phyloP scores from a whole-genome alignment of 2,113 vertebrate genomes.

The Empidonax traillii region DNA sequence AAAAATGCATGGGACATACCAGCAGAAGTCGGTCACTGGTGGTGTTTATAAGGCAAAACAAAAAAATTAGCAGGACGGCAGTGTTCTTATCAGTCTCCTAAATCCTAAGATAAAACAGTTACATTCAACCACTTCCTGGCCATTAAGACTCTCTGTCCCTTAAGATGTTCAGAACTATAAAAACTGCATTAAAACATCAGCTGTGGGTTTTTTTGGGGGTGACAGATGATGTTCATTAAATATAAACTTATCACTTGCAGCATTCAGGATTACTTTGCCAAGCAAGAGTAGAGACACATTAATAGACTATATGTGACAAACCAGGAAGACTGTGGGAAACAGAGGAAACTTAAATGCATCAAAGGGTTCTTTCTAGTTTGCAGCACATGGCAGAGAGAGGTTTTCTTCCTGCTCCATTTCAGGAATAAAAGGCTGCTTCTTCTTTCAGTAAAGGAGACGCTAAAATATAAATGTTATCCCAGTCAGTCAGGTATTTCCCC shows the following conservation, averaged over 20 bases:
- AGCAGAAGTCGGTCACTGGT: neutral
- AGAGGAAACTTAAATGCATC: neutral
- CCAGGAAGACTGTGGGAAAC: neutral
- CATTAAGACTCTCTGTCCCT: neutral
- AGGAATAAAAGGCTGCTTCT: neutral
- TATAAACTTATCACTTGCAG: neutral
- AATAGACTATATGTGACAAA: neutral
- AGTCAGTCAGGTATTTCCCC: neutral
- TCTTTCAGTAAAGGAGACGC: neutral
- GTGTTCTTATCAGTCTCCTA: neutral
- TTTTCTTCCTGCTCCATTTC: neutral
- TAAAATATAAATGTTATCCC: neutral
- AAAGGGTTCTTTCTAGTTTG: neutral
- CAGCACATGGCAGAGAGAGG: neutral
- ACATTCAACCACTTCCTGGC: neutral
- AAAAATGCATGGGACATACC: neutral
- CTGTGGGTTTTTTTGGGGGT: rapidly evolving
- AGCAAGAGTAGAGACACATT: neutral
- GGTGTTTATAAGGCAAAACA: neutral
- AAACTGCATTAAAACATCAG: neutral
- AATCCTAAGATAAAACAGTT: neutral
- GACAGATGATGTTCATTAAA: neutral
- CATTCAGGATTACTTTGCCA: neutral
- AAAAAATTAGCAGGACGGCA: neutral
- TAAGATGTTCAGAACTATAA: neutral